These are phyloP conservation scores for Rhagium mordax DNA, from an alignment of 2,888 invertebrate species.

Conservation along the genomic window DNA sequence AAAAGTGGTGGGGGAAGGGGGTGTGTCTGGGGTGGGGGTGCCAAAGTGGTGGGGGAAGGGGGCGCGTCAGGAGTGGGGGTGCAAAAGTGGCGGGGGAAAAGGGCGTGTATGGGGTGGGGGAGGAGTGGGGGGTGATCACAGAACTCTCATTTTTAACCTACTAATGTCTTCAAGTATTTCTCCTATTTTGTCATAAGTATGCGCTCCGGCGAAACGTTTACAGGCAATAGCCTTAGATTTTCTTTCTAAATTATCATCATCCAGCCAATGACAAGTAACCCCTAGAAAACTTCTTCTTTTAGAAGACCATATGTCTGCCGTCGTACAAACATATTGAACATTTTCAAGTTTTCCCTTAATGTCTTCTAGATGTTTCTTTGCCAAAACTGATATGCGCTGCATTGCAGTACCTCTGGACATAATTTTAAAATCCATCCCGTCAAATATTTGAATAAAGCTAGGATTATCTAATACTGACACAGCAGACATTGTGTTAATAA, in stretches of 20 bases:
- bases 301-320: conserved; percentile 11
- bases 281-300: conserved; percentile 10
- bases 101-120: no score
- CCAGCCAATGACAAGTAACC: conserved; percentile 6
- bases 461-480: not conserved
- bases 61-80: no score
- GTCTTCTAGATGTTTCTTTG: no score
- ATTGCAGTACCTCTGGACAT: not conserved
- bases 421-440: not conserved
- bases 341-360: not conserved
- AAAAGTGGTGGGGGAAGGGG: no score
- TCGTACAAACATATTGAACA: conserved; percentile 1
- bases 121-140: no score
- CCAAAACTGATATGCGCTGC: no score
- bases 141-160: no score
- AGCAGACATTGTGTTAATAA: not conserved
- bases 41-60: no score
- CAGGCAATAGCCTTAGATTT: conserved; percentile 3
- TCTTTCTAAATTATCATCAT: not conserved
- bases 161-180: not conserved
- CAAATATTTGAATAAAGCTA: not conserved
- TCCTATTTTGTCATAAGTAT: conserved; percentile 4
- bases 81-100: no score
- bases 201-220: not conserved
- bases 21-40: no score